Evolutionary conservation across 2,797 vertebrate species (phyloP), one percentile per base, ranked within the genome.

Genomic region (Silurus aristotelis): DNA sequence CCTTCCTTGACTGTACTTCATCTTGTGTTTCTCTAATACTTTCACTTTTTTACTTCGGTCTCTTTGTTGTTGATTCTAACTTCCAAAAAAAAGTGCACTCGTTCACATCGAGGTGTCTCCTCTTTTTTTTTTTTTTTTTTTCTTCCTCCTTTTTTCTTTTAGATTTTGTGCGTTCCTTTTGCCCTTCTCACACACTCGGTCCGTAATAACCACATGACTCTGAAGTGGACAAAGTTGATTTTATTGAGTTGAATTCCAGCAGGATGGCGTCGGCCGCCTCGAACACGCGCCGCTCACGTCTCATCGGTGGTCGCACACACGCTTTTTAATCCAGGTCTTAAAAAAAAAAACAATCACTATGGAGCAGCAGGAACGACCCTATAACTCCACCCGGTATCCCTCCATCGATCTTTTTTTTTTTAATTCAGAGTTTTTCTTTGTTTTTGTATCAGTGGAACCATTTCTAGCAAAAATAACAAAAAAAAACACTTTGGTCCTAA

Each of bases 301-400:
- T 90, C 87, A 88, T 88, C 87, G 92, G 91, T 88, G 93, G 89
- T 38, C 38, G 38, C 38, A 38, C 38, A 38, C 38, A 38, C 6
- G 25, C 13, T 38, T 46, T 46, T n/a, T 46, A 46, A 14, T 64
- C 20, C 75, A 2, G 9, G 56, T 77, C 27, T 22, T 1, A 15
- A 10, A 25, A 56, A 5, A 19, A 20, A 27, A 27, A 15, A 13
- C 15, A 2, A 56, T 27, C 48, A 9, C 48, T 52, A 55, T 17
- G 55, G 6, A 60, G 75, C 56, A 15, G 58, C 56, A 3, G 43
- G 22, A 4, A 43, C 7, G 76, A 63, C 10, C 58, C 20, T n/a
- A 3, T 31, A 38, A 20, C 38, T 78, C 56, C 31, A 43, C 19
- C 20, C 56, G 5, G 58, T 31, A 22, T 43, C 56, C 58, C 58